Evolutionary conservation across 2,888 invertebrate genomes (phyloP).

Genomic region (Aphelenchoides bicaudatus): DNA sequence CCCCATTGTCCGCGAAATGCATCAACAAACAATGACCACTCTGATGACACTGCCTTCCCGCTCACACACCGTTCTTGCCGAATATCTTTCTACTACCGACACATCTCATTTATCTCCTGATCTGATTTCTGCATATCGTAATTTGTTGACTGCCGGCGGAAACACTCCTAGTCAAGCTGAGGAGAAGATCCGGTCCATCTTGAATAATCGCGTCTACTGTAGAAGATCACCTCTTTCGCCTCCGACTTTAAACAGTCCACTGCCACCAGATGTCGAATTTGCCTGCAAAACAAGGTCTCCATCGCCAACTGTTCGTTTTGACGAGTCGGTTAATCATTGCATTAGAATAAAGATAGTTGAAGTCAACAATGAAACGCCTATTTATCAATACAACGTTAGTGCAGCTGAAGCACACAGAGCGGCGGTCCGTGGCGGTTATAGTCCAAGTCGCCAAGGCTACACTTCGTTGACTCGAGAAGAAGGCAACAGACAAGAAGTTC

Average conservation of each 20-base stretch:
- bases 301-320: conserved; percentile 5
- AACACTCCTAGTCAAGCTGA: conserved; percentile 11
- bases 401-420: conserved; percentile 16
- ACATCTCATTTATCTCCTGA: conserved; percentile 12
- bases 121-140: conserved; percentile 4
- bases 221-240: conserved; percentile 16
- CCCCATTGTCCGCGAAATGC: conserved; percentile 18
- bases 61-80: conserved; percentile 18
- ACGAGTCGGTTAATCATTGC: conserved; percentile 17
- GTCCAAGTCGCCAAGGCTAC: conserved; percentile 9
- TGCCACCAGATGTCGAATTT: conserved; percentile 13
- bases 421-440: not conserved
- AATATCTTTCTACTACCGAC: conserved; percentile 11
- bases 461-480: conserved; percentile 16
- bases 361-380: conserved; percentile 6
- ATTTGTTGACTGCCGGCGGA: conserved; percentile 6
- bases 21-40: conserved; percentile 9
- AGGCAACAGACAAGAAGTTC: not conserved
- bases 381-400: conserved; percentile 16
- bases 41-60: conserved; percentile 16
- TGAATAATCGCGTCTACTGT: conserved; percentile 13
- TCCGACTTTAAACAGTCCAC: conserved; percentile 2
- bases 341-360: conserved; percentile 13
- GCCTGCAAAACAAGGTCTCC: conserved; percentile 10
- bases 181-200: not conserved